phyloP scores from a whole-genome alignment of 2,113 vertebrate genomes.

The Centrocercus urophasianus region DNA sequence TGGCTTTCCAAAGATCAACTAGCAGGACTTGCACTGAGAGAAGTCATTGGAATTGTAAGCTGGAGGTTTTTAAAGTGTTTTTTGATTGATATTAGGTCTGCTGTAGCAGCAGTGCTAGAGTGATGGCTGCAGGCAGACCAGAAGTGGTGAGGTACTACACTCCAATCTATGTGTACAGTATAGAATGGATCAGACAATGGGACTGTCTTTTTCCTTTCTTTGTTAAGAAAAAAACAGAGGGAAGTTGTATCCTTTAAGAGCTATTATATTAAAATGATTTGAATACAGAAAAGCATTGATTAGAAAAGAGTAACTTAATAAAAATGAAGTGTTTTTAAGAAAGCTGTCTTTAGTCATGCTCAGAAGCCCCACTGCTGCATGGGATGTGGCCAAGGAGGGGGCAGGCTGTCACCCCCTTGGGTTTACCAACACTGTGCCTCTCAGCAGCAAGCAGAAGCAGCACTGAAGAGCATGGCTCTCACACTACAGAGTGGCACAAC shows the following conservation, averaged over 20 bases:
- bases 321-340: slow-evolving; percentile 44
- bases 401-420: rapidly evolving
- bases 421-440: no score
- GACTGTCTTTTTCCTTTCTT: not conserved
- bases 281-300: not conserved
- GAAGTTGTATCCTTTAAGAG: not conserved
- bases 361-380: rapidly evolving
- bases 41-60: not conserved
- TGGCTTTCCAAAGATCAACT: slow-evolving; percentile 5
- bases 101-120: not conserved
- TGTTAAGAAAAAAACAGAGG: not conserved
- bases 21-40: not conserved
- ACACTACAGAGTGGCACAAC: no score
- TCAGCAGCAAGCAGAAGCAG: not conserved
- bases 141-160: not conserved
- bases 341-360: not conserved
- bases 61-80: not conserved
- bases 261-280: not conserved
- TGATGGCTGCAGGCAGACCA: not conserved
- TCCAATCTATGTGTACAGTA: rapidly evolving
- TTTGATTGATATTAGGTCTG: not conserved
- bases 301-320: not conserved
- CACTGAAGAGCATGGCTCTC: not conserved
- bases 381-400: rapidly evolving
- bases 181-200: not conserved